A percentile compares a stretch with the other conserved stretches of the same genome.
These are phyloP conservation scores for Heliconius hortense DNA, from an alignment of 2,888 invertebrate species.

Conservation along the genomic window DNA sequence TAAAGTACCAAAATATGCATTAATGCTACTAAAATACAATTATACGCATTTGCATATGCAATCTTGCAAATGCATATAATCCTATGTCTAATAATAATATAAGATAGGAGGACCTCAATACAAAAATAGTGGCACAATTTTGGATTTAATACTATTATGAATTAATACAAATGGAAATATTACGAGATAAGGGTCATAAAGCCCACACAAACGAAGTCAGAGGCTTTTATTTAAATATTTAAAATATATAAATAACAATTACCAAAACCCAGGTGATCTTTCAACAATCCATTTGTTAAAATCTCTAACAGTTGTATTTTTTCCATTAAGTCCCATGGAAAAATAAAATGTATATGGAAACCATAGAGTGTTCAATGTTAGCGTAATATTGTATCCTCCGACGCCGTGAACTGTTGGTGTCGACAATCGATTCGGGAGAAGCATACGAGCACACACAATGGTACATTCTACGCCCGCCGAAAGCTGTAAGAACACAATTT, in stretches of 20 bases:
- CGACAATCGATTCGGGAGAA: conserved; percentile 59
- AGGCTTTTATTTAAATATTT: no score
- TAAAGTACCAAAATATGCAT: no score
- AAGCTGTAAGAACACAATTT: conserved; percentile 50
- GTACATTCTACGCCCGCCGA: conserved; percentile 67
- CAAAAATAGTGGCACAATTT: no score
- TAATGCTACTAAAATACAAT: no score
- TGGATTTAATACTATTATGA: no score
- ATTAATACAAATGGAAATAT: no score
- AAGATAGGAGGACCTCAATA: no score
- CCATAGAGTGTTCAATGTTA: conserved; percentile 58
- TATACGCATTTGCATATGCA: no score
- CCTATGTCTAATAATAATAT: no score
- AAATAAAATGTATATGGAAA: conserved; percentile 64
- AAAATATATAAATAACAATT: conserved; percentile 25
- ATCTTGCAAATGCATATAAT: no score
- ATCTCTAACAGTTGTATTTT: conserved; percentile 53
- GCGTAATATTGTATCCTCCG: conserved; percentile 64
- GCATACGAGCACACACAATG: conserved; percentile 62
- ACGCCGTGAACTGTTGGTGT: conserved; percentile 58
- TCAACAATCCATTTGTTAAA: conserved; percentile 52
- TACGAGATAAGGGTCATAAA: no score
- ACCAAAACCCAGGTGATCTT: conserved; percentile 56
- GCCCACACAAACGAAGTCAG: no score
- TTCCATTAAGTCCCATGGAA: conserved; percentile 59